Conservation (phyloP, 2,113 vertebrate genomes). For the Choloepus hoffmanni region DNA sequence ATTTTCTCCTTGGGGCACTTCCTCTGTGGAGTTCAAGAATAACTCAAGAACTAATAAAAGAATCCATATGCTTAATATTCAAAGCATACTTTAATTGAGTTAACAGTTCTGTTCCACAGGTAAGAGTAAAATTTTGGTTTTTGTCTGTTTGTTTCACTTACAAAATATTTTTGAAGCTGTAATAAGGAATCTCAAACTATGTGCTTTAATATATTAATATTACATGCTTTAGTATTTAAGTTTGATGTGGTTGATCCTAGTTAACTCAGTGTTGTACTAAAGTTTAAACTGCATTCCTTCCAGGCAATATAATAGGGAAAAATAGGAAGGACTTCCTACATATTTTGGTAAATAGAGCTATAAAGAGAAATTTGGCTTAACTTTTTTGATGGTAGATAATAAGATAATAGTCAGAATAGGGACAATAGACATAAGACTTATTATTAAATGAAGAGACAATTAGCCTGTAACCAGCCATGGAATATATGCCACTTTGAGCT, state of each 20-base stretch:
- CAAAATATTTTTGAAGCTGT: too few species aligned
- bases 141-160: not conserved
- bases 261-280: not conserved
- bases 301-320: not conserved
- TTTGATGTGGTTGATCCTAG: too few species aligned
- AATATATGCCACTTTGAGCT: too few species aligned
- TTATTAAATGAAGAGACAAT: not conserved
- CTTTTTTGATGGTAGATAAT: not conserved
- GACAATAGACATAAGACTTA: fast-evolving
- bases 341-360: not conserved
- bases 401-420: too few species aligned
- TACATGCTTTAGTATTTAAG: too few species aligned
- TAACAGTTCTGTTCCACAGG: not conserved
- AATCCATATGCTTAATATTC: not conserved
- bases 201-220: too few species aligned
- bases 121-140: not conserved
- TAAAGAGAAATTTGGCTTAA: not conserved
- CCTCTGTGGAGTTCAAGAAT: too few species aligned
- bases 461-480: fast-evolving
- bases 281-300: not conserved
- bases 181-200: too few species aligned
- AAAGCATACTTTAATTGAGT: not conserved
- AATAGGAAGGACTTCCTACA: not conserved
- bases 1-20: too few species aligned
- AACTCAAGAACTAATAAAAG: too few species aligned